These are phyloP conservation scores for Cygnus atratus DNA, from an alignment of 2,113 vertebrate species.

Conservation along the genomic window DNA sequence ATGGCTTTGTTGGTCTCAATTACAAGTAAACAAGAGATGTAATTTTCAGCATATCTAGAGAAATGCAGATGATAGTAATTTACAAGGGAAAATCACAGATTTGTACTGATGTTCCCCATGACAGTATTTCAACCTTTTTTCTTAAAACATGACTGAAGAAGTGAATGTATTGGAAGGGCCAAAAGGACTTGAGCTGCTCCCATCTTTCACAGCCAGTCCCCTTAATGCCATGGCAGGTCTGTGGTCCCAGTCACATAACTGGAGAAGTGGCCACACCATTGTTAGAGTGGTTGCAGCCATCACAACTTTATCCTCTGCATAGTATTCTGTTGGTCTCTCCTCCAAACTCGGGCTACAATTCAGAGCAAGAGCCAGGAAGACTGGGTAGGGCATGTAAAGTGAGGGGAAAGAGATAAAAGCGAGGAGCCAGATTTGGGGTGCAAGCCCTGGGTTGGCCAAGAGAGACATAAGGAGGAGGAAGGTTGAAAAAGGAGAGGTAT, in stretches of 20 bases:
- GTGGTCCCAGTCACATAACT: background rate
- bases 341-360: background rate
- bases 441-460: background rate
- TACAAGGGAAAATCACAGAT: background rate
- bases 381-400: background rate
- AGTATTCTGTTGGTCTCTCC: background rate
- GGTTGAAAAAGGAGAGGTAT: background rate
- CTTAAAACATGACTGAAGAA: constrained; percentile 3
- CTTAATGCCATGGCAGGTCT: background rate
- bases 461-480: background rate
- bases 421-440: background rate
- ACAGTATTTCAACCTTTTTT: background rate
- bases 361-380: background rate
- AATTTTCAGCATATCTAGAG: background rate
- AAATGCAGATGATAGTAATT: background rate
- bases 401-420: background rate
- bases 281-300: rapidly evolving
- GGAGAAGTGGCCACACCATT: background rate
- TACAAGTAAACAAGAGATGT: background rate
- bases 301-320: background rate
- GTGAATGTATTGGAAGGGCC: background rate
- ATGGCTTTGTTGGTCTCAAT: background rate
- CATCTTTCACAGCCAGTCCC: constrained; percentile 1
- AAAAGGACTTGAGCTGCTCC: constrained; percentile 47
- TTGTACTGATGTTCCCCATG: background rate